Conservation (phyloP, 1,140 invertebrate genomes). For the Neodiprion virginianus region DNA sequence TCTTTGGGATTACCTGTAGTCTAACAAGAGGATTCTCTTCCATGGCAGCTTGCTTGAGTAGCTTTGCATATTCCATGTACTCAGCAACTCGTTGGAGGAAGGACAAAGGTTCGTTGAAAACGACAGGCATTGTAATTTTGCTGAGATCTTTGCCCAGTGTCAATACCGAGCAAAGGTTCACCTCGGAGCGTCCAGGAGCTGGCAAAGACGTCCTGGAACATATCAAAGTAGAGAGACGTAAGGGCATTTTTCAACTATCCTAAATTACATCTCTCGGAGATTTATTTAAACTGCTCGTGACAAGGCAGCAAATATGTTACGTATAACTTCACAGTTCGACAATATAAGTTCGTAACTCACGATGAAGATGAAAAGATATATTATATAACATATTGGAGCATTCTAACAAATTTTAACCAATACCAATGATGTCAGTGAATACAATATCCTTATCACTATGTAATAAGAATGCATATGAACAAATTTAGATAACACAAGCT, state of each 20-base stretch:
- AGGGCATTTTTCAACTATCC: neutral
- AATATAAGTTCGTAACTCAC: neutral
- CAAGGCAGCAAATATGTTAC: slow-evolving; percentile 16
- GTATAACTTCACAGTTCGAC: slow-evolving; percentile 16
- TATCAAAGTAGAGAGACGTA: slow-evolving; percentile 30
- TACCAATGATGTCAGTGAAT: too few relatives aligned
- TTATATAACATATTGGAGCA: too few relatives aligned
- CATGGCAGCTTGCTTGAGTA: slow-evolving; percentile 80
- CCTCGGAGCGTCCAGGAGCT: slow-evolving; percentile 87
- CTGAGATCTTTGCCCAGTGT: slow-evolving; percentile 96
- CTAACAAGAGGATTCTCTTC: slow-evolving; percentile 79
- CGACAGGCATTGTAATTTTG: slow-evolving; percentile 97
- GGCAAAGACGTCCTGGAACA: slow-evolving; percentile 77
- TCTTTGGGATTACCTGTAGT: slow-evolving; percentile 68
- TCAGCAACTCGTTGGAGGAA: slow-evolving; percentile 95
- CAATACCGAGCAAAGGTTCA: slow-evolving; percentile 93
- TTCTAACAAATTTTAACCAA: too few relatives aligned
- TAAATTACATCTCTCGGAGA: neutral
- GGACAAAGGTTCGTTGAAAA: slow-evolving; percentile 95
- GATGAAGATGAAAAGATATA: too few relatives aligned
- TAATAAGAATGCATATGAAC: too few relatives aligned
- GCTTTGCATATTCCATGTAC: slow-evolving; percentile 91
- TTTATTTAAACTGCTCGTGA: slow-evolving; percentile 10
- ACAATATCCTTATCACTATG: too few relatives aligned
- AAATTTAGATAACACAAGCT: too few relatives aligned